phyloP scores from a whole-genome alignment of 2,113 vertebrate genomes.

The Menura novaehollandiae region DNA sequence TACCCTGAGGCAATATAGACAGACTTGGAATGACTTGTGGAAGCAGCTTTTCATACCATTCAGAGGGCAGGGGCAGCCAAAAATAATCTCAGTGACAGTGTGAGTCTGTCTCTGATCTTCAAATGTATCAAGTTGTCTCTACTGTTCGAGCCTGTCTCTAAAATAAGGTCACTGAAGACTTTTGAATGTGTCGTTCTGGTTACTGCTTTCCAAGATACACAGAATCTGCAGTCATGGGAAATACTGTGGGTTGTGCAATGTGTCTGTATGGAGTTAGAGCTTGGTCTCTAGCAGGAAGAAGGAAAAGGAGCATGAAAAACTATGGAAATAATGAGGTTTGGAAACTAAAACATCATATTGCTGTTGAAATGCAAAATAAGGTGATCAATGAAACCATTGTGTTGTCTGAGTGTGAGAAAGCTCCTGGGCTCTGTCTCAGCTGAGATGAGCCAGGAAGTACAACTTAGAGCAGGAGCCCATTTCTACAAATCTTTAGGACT shows the following conservation, averaged over 20 bases:
- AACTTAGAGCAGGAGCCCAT: background rate
- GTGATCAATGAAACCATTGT: background rate
- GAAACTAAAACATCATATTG: background rate
- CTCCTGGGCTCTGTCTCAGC: background rate
- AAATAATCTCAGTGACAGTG: constrained; percentile 22
- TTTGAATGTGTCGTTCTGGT: background rate
- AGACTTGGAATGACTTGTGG: background rate
- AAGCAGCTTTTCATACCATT: background rate
- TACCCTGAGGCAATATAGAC: background rate
- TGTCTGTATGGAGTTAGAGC: background rate
- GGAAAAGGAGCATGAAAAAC: background rate
- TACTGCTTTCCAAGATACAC: background rate
- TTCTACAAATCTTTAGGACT: background rate
- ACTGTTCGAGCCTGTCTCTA: background rate
- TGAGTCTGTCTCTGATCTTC: constrained; percentile 16
- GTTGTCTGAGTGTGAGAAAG: background rate
- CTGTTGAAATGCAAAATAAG: background rate
- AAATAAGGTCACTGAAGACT: background rate
- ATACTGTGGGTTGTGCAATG: background rate
- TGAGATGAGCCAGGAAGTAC: background rate
- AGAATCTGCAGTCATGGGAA: background rate
- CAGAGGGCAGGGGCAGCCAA: background rate
- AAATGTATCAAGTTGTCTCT: background rate
- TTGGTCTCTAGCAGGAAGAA: background rate
- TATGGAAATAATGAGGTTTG: background rate